Conservation (phyloP, 37 sponge, comb jelly and placozoan genomes). For the Crambe crambe region DNA sequence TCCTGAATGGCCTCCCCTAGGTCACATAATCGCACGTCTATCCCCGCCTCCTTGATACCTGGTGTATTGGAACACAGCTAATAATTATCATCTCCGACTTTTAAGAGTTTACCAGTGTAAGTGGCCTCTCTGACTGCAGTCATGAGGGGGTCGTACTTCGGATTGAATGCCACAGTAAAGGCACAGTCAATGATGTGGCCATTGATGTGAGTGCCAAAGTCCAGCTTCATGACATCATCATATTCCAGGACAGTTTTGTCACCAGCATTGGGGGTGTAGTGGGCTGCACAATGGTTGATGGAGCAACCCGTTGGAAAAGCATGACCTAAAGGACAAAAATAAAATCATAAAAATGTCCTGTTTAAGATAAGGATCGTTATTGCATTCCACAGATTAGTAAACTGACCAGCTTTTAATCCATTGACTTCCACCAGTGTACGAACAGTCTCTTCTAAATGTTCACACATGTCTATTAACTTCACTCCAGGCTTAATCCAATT, state of each 20-base stretch:
- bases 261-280: slow-evolving; percentile 99
- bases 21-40: slow-evolving; percentile 96
- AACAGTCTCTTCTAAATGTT: slow-evolving; percentile 80
- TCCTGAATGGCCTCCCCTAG: slow-evolving; percentile 97
- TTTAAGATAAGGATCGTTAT: too few relatives aligned
- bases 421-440: slow-evolving; percentile 85
- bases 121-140: slow-evolving; percentile 94
- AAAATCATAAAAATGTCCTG: not conserved
- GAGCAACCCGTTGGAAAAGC: slow-evolving; percentile 99
- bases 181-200: slow-evolving; percentile 98
- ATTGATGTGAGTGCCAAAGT: slow-evolving; percentile 98
- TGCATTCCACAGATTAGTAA: not conserved
- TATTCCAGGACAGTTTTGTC: slow-evolving; percentile 94
- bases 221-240: slow-evolving; percentile 98
- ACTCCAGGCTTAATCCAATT: slow-evolving; percentile 90
- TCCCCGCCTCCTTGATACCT: slow-evolving; percentile 90
- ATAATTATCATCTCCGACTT: too few relatives aligned
- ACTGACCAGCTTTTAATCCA: slow-evolving; percentile 79
- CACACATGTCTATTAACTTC: slow-evolving; percentile 94
- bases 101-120: slow-evolving; percentile 70
- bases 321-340: slow-evolving; percentile 49
- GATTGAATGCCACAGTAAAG: slow-evolving; percentile 98
- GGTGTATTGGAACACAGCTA: too few relatives aligned
- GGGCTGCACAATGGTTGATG: slow-evolving; percentile 98
- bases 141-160: slow-evolving; percentile 84